phyloP scores from a whole-genome alignment of 2,113 vertebrate genomes.

The Neogale vison region DNA sequence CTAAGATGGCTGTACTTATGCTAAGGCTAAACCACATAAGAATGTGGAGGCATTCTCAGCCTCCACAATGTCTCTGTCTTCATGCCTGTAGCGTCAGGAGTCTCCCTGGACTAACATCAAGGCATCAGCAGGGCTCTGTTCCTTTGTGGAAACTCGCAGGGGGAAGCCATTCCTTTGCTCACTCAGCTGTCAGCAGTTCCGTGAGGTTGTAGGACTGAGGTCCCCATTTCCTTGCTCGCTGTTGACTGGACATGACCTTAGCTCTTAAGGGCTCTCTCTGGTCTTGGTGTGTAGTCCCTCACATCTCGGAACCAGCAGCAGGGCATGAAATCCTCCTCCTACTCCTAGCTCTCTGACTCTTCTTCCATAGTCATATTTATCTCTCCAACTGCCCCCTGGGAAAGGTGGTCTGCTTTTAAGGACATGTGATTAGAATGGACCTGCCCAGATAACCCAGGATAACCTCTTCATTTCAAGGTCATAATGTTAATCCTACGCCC shows the following conservation, averaged over 20 bases:
- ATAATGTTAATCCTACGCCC: background rate
- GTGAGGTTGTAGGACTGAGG: background rate
- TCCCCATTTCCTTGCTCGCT: background rate
- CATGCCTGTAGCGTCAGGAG: background rate
- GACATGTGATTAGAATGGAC: background rate
- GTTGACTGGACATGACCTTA: background rate
- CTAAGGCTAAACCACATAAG: too few species aligned
- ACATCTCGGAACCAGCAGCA: background rate
- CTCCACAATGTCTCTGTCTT: too few species aligned
- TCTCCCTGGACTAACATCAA: background rate
- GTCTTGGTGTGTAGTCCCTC: background rate
- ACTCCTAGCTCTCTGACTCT: background rate
- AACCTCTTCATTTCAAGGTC: background rate
- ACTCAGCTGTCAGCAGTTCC: background rate
- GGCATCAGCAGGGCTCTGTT: too few species aligned
- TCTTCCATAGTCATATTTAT: background rate
- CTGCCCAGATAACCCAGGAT: background rate
- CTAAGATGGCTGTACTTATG: too few species aligned
- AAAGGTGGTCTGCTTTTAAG: background rate
- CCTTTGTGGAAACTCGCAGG: background rate
- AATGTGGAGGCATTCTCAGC: too few species aligned
- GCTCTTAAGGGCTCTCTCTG: background rate
- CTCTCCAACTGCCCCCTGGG: background rate
- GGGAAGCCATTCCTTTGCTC: background rate
- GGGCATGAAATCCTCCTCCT: background rate